These are phyloP conservation scores for Paramacrobiotus metropolitanus DNA, from an alignment of 1,140 invertebrate species.

Conservation along the genomic window DNA sequence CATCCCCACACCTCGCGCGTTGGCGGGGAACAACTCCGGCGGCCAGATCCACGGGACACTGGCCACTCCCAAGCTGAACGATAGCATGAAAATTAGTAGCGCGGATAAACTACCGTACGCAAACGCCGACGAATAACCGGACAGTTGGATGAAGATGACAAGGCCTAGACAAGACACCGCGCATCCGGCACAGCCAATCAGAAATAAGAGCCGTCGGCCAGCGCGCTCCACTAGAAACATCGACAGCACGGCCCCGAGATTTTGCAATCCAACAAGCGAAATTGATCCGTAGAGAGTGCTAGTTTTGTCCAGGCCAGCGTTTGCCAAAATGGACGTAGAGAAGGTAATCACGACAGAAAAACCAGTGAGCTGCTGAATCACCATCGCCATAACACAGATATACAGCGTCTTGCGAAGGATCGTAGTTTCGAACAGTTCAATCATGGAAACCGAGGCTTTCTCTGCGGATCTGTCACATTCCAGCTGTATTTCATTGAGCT, in stretches of 20 bases:
- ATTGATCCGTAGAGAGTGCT: conserved; percentile 52
- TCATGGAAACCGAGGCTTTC: neutral
- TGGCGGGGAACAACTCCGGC: neutral
- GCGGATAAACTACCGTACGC: neutral
- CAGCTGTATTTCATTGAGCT: conserved; percentile 60
- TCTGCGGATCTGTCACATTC: conserved; percentile 40
- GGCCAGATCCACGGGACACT: neutral
- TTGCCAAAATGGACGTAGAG: conserved; percentile 52
- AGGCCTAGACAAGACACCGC: neutral
- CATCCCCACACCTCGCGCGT: neutral
- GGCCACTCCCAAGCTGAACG: neutral
- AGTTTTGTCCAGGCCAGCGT: conserved; percentile 33
- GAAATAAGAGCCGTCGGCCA: conserved; percentile 49
- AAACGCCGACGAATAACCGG: neutral
- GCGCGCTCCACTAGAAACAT: conserved; percentile 56
- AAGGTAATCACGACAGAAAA: conserved; percentile 53
- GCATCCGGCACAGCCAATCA: conserved; percentile 30
- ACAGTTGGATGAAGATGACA: neutral
- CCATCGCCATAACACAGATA: conserved; percentile 56
- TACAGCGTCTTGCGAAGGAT: conserved; percentile 45
- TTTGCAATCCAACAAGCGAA: conserved; percentile 61
- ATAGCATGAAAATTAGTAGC: neutral
- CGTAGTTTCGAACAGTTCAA: conserved; percentile 15
- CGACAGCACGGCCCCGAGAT: conserved; percentile 59
- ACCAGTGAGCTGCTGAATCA: conserved; percentile 66